Evolutionary conservation across 2,888 invertebrate genomes (phyloP).

Genomic region (Yponomeuta malinellus): DNA sequence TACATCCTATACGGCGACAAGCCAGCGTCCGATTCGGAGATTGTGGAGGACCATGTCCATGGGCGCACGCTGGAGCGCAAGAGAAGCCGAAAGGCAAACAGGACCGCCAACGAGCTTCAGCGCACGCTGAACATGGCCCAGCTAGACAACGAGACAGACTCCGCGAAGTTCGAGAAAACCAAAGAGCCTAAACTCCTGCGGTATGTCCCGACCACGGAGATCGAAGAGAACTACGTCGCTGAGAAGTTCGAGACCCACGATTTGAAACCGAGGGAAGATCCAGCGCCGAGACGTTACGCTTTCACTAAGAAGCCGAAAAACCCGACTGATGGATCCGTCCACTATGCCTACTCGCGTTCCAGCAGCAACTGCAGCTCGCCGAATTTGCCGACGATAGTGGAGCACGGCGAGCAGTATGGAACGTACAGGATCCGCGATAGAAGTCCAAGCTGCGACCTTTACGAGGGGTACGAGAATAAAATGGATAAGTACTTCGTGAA

Average conservation of each 20-base stretch:
- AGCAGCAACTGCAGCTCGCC: constrained; percentile 67
- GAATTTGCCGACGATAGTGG: constrained; percentile 64
- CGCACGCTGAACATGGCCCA: constrained; percentile 51
- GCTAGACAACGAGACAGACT: constrained; percentile 65
- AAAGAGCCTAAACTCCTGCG: constrained; percentile 61
- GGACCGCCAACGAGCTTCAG: constrained; percentile 56
- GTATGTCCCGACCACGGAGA: constrained; percentile 60
- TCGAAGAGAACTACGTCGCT: constrained; percentile 56
- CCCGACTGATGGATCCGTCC: constrained; percentile 59
- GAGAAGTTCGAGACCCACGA: constrained; percentile 67
- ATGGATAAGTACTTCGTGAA: constrained; percentile 64
- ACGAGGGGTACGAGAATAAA: constrained; percentile 42
- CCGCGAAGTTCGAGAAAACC: constrained; percentile 60
- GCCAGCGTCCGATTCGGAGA: constrained; percentile 62
- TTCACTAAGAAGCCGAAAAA: constrained; percentile 65
- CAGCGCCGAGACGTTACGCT: constrained; percentile 47
- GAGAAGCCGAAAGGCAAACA: constrained; percentile 46
- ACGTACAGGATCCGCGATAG: constrained; percentile 42
- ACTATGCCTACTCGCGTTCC: constrained; percentile 63
- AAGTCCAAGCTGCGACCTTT: constrained; percentile 1
- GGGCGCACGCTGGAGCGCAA: constrained; percentile 53
- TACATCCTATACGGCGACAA: constrained; percentile 64
- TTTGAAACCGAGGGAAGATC: constrained; percentile 47
- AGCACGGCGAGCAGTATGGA: constrained; percentile 59
- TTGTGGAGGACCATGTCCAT: constrained; percentile 62